These are phyloP conservation scores for Henicopernis longicauda DNA, from an alignment of 2,113 vertebrate genomes.

Conservation along the genomic window DNA sequence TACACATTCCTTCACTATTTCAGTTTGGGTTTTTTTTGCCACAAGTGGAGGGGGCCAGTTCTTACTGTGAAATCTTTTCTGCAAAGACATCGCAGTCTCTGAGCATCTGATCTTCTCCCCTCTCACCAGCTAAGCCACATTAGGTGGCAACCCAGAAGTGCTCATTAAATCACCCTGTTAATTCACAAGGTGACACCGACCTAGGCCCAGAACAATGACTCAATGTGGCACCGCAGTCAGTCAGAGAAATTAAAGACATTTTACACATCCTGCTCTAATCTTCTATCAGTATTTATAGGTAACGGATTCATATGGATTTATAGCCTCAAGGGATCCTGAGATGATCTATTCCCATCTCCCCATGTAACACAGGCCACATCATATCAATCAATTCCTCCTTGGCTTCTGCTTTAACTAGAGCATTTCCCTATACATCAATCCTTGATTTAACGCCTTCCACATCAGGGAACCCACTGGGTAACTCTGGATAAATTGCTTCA, in stretches of 20 bases:
- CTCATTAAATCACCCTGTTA: background rate
- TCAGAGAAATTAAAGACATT: background rate
- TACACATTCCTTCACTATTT: background rate
- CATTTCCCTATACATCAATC: constrained; percentile 10
- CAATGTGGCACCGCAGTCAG: accelerated
- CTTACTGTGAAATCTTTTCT: background rate
- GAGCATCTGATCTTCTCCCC: background rate
- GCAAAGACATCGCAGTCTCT: accelerated
- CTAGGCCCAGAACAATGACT: background rate
- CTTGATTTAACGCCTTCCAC: background rate
- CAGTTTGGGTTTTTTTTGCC: background rate
- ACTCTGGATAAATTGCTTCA: constrained; percentile 19
- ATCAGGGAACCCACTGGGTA: background rate
- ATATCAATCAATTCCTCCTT: constrained; percentile 4
- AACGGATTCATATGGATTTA: constrained; percentile 6
- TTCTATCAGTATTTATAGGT: background rate
- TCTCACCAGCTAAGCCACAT: background rate
- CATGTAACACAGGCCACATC: background rate
- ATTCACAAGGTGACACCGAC: background rate
- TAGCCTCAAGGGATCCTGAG: background rate
- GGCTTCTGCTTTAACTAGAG: background rate
- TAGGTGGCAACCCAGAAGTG: background rate
- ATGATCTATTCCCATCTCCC: constrained; percentile 29
- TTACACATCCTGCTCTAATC: background rate
- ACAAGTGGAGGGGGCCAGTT: accelerated